Conservation (phyloP, 2,888 invertebrate species). For the Chrysolina americana region DNA sequence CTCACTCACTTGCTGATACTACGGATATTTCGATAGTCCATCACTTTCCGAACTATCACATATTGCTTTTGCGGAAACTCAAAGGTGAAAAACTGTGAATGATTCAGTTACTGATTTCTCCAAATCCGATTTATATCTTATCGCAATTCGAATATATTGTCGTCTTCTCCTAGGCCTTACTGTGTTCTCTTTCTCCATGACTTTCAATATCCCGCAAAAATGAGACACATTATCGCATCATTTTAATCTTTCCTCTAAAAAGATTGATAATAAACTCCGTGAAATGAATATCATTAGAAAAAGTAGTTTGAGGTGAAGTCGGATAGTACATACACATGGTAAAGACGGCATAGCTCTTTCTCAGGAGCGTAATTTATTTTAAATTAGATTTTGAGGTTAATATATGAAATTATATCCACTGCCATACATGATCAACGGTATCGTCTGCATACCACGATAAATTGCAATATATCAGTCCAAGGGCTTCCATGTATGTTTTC, state of each 20-base stretch:
- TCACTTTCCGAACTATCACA: too few relatives aligned
- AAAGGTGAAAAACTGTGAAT: too few relatives aligned
- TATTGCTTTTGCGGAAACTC: too few relatives aligned
- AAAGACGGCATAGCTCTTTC: background rate
- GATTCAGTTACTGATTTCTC: too few relatives aligned
- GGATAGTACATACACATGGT: slow-evolving; percentile 1
- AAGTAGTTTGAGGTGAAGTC: slow-evolving; percentile 12
- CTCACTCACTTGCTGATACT: too few relatives aligned
- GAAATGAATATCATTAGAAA: slow-evolving; percentile 11
- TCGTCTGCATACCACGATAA: slow-evolving; percentile 7
- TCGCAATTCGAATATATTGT: too few relatives aligned
- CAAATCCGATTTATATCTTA: too few relatives aligned
- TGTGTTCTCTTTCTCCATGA: too few relatives aligned
- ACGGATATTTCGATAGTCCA: too few relatives aligned
- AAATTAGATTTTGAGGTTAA: slow-evolving; percentile 21
- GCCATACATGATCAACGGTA: background rate
- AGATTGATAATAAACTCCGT: background rate
- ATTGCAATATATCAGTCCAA: background rate
- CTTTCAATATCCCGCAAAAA: too few relatives aligned
- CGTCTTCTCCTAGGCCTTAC: too few relatives aligned
- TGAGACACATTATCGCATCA: too few relatives aligned
- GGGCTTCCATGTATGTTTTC: background rate
- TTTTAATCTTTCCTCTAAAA: background rate
- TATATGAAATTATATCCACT: slow-evolving; percentile 16
- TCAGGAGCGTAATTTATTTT: slow-evolving; percentile 11